Evolutionary conservation across 2,797 vertebrate species (phyloP).

Genomic region (Peromyscus aztecus): DNA sequence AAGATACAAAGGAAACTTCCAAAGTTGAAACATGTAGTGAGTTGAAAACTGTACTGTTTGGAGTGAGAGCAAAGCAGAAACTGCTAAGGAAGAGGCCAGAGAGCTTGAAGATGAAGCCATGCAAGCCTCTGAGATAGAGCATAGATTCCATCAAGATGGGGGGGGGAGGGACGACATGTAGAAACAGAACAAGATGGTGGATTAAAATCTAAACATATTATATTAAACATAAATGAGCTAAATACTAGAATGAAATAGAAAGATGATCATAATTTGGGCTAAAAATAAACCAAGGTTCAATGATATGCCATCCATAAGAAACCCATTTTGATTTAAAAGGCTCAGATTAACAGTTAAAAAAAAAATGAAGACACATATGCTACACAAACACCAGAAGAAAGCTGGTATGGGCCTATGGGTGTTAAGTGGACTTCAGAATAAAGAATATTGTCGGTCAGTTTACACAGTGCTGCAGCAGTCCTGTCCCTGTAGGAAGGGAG

Average conservation of each 20-base stretch:
- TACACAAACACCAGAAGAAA: background rate
- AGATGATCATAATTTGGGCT: background rate
- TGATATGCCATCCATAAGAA: background rate
- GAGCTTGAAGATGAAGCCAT: conserved; percentile 5
- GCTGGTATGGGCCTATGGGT: background rate
- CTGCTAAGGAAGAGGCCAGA: background rate
- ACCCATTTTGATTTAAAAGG: background rate
- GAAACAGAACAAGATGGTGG: background rate
- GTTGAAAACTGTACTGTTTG: background rate
- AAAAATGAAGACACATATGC: background rate
- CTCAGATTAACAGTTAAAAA: background rate
- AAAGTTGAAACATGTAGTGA: background rate
- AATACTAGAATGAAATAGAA: background rate
- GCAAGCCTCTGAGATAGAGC: background rate
- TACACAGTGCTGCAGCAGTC: background rate
- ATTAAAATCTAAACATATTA: conserved; percentile 9
- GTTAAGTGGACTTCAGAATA: background rate
- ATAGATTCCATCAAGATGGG: background rate
- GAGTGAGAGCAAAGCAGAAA: background rate
- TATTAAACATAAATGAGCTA: background rate
- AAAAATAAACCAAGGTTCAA: background rate
- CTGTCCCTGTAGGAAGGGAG: background rate
- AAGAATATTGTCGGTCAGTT: background rate
- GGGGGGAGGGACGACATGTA: too few relatives aligned
- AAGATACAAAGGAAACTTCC: background rate